A percentile compares a stretch with the other conserved stretches of the same genome.
These are phyloP conservation scores for Drosophila mimetica DNA, from an alignment of 2,888 invertebrate genomes.

Conservation along the genomic window DNA sequence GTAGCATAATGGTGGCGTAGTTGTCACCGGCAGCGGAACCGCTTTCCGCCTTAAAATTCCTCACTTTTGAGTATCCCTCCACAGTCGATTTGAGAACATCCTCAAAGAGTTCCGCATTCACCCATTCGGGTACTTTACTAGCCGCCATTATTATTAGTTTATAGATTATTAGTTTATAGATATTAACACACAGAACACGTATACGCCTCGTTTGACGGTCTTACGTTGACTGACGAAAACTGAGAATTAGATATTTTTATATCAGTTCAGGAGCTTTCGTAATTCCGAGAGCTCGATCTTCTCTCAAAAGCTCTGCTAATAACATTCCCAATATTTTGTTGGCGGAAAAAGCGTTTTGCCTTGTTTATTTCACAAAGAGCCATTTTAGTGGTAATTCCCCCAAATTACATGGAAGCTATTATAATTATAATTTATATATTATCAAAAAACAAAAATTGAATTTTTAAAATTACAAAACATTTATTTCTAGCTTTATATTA, in stretches of 20 bases:
- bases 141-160: too few species aligned
- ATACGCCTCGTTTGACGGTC: constrained; percentile 15
- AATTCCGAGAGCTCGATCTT: constrained; percentile 4
- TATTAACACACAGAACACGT: too few species aligned
- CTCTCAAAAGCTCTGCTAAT: constrained; percentile 12
- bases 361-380: constrained; percentile 1
- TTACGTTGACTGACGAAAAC: constrained; percentile 5
- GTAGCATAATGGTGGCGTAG: constrained; percentile 78
- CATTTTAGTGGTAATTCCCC: not conserved
- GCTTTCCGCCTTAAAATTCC: constrained; percentile 44
- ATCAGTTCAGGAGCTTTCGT: constrained; percentile 4
- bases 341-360: not conserved
- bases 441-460: too few species aligned
- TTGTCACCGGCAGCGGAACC: constrained; percentile 79
- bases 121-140: constrained; percentile 54
- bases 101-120: constrained; percentile 51
- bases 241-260: constrained; percentile 10
- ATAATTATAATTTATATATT: too few species aligned
- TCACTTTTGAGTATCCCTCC: constrained; percentile 48
- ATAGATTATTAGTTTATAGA: too few species aligned
- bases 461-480: too few species aligned
- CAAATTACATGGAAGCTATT: not conserved
- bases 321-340: not conserved
- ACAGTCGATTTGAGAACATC: constrained; percentile 51
- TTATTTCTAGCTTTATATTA: too few species aligned